Evolutionary conservation across 2,113 vertebrate genomes (phyloP), one percentile per base, ranked within the genome.

Genomic region (Tragelaphus buxtoni): DNA sequence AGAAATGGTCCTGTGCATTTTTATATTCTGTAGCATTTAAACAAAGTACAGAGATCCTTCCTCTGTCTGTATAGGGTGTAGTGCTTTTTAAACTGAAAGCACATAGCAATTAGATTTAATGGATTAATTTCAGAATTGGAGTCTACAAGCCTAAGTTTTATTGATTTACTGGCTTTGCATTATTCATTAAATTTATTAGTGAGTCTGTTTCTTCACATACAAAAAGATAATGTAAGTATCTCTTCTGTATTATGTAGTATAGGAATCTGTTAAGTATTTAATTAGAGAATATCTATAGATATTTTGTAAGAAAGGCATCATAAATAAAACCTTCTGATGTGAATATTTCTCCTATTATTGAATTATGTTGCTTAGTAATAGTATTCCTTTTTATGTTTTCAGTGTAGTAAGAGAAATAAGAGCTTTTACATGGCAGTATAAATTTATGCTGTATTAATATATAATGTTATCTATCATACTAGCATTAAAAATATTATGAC

Each of bases 251-350:
- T 86, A 45, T 9, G 2, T 80, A 76, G 91, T 35, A 32, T 14
- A 89, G 85, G 28, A 90, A 53, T 45, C 39, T 92, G 30, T 85
- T 69, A 94, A n/a, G 5, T 91, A 42, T 42, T 92, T 87, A 96
- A 94, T 51, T 35, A 87, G 28, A 93, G 35, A 95, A 58, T 95
- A 4, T 77, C 51, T 61, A 30, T n/a, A 94, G 45, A 1, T 94
- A 4, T 56, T 92, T 79, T 95, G 13, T 45, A 76, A 94, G 65
- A 92, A 90, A 93, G 8, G 5, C 14, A 76, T 56, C 56, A 35
- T 56, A 84, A 90, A 61, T 92, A 56, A 95, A 94, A 93, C 24
- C 45, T 93, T 80, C 24, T 89, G 4, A 53, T 96, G 5, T 95
- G 28, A 58, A 20, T 82, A 97, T 74, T 92, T 77, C 16, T 79